Evolutionary conservation across 2,888 invertebrate species (phyloP).

Genomic region (Elmis aenea): DNA sequence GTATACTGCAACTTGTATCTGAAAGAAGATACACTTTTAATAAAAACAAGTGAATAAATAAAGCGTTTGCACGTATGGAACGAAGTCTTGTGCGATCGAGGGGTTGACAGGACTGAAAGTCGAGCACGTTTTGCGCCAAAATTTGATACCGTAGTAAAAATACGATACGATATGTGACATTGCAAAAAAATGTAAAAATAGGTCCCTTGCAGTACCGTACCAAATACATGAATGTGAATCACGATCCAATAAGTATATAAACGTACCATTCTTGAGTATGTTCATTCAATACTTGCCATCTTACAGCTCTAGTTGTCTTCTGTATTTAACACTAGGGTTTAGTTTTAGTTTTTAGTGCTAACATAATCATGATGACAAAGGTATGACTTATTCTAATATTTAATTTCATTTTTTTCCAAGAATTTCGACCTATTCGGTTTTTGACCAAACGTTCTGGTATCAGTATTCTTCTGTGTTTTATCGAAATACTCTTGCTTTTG

Average conservation of each 20-base stretch:
- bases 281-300: constrained; percentile 38
- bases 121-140: constrained; percentile 19
- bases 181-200: constrained; percentile 38
- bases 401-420: no score
- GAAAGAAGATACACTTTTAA: constrained; percentile 40
- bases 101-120: constrained; percentile 1
- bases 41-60: constrained; percentile 38
- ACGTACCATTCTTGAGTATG: constrained; percentile 29
- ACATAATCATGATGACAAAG: no score
- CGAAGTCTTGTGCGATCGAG: constrained; percentile 28
- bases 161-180: constrained; percentile 29
- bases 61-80: constrained; percentile 39
- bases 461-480: no score
- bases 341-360: neutral
- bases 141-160: constrained; percentile 33
- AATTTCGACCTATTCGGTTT: no score
- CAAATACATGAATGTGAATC: constrained; percentile 45
- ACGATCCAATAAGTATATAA: constrained; percentile 45
- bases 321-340: neutral
- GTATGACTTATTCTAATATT: no score
- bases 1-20: constrained; percentile 35
- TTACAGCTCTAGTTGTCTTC: constrained; percentile 13
- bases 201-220: constrained; percentile 37
- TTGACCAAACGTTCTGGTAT: no score
- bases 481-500: no score